Evolutionary conservation across 2,797 vertebrate genomes (phyloP), one percentile per base, ranked within the genome.

Genomic region (Siniperca scherzeri): DNA sequence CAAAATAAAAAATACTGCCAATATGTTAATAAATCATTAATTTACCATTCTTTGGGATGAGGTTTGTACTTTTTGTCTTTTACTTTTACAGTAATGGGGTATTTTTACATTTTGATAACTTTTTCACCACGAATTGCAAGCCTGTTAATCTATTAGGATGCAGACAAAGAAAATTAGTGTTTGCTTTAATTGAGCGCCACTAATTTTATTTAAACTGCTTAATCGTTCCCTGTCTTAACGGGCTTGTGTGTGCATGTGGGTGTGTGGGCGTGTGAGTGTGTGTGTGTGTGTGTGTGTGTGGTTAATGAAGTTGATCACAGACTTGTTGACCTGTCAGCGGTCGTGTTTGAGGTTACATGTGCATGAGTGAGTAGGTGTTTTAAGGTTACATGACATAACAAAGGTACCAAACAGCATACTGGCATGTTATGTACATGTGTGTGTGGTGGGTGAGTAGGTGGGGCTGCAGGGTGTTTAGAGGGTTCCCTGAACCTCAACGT

Each of bases 401-500:
- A 70, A 67, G 66, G 11, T 59, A 59, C 30, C 57, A 82, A 77
- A 67, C 30, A 56, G 57, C 46, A 56, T 7, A 27, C 52, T 46
- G 30, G 44, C 65, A 64, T n/a, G 27, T 53, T 67, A 52, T 57
- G 9, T 30, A 42, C 74, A 75, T 42, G 56, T 44, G 57, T 83
- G 68, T 60, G 57, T 46, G 83, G 81, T 60, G 65, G 65, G 71
- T 38, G 53, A 53, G 90, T 70, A 56, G 87, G 91, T 75, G 90
- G 87, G 73, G 78, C 79, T 60, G 87, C 81, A 87, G 78, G 80
- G 86, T 91, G 89, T 92, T 93, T 70, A 91, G 94, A 96, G 95
- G 96, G 93, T 96, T 96, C 95, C 96, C 95, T 95, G 94, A 93
- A 89, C 90, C 80, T 95, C 92, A 73, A 91, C 88, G 74, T 93